Conservation (phyloP, 2,888 invertebrate genomes). For the Oscheius sp. region DNA sequence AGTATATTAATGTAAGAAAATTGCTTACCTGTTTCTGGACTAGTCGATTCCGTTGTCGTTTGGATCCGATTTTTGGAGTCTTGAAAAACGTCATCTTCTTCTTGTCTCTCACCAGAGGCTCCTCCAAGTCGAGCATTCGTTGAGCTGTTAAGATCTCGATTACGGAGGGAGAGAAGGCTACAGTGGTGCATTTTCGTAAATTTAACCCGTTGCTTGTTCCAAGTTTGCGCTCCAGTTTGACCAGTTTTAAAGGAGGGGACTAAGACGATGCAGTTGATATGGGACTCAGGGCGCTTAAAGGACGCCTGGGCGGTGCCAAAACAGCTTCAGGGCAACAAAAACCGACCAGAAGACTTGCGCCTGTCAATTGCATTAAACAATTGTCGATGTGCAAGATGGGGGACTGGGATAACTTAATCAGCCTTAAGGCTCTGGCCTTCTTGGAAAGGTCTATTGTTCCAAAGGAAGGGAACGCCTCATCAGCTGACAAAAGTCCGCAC, state of each 20-base stretch:
- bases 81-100: slow-evolving; percentile 48
- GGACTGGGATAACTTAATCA: background rate
- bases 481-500: too few relatives aligned
- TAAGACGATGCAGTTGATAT: background rate
- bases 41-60: slow-evolving; percentile 61
- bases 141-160: slow-evolving; percentile 50
- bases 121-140: slow-evolving; percentile 50
- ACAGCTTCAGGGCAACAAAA: background rate
- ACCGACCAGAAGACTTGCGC: background rate
- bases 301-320: slow-evolving; percentile 6
- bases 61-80: slow-evolving; percentile 43
- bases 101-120: slow-evolving; percentile 47
- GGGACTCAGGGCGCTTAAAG: background rate
- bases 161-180: slow-evolving; percentile 52
- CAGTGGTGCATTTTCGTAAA: slow-evolving; percentile 43
- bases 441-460: too few relatives aligned
- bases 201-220: slow-evolving; percentile 1
- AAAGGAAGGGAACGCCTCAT: too few relatives aligned
- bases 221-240: slow-evolving; percentile 15
- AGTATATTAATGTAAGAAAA: background rate
- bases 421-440: too few relatives aligned
- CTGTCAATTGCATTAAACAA: slow-evolving; percentile 8
- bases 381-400: background rate
- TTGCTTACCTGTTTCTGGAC: slow-evolving; percentile 63
- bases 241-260: background rate